Conservation (phyloP, 1,140 invertebrate genomes). For the Panonychus citri region DNA sequence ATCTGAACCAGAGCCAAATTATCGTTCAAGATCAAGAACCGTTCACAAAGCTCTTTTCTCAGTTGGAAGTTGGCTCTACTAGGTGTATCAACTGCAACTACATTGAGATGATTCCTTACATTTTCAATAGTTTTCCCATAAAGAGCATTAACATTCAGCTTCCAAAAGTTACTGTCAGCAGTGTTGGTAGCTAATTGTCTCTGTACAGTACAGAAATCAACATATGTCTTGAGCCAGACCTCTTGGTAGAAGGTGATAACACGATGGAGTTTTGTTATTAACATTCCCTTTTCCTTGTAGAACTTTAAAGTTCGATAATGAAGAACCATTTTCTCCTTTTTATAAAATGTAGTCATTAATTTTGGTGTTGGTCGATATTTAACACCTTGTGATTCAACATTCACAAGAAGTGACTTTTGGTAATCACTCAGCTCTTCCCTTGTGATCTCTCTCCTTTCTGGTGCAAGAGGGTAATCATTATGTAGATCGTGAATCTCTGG, state of each 20-base stretch:
- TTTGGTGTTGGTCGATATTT: not conserved
- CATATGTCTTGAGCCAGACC: conserved; percentile 24
- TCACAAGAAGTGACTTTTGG: not conserved
- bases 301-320: conserved; percentile 29
- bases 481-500: conserved; percentile 17
- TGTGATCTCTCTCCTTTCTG: conserved; percentile 13
- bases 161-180: conserved; percentile 19
- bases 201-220: conserved; percentile 23
- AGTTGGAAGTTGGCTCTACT: no score
- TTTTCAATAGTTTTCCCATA: conserved; percentile 27
- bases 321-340: conserved; percentile 23
- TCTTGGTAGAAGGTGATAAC: conserved; percentile 27
- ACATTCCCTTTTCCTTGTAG: conserved; percentile 24
- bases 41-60: no score
- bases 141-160: conserved; percentile 25
- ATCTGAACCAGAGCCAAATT: conserved; percentile 1
- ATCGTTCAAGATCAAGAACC: no score
- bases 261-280: conserved; percentile 26
- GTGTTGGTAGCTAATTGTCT: conserved; percentile 14
- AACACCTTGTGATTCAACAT: not conserved
- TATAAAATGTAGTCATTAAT: conserved; percentile 3
- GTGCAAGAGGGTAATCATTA: conserved; percentile 22
- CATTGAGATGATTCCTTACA: conserved; percentile 6
- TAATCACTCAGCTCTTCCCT: not conserved
- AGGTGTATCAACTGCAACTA: no score